Evolutionary conservation across 2,113 vertebrate species (phyloP), one percentile per base, ranked within the genome.

Genomic region (Athene cunicularia): DNA sequence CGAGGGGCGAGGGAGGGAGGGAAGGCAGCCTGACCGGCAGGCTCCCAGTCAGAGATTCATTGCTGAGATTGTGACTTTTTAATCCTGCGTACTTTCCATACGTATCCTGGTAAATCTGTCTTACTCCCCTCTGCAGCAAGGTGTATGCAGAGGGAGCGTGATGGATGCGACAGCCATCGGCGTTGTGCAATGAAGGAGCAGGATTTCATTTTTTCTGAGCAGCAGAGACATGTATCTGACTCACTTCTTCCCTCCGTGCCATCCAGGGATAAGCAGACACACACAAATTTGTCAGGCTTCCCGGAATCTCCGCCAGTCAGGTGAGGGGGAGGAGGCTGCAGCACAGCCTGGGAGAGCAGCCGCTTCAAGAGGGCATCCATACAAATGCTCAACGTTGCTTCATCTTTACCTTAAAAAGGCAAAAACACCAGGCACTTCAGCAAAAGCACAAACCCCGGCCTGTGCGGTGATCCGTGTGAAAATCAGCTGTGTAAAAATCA

Each of bases 271-370:
- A 6, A 68, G 85, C 84, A 95, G 83, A 53, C 80, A 30, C 55
- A 26, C 55, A 33, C 59, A n/a, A 4, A 80, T 88, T 41, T 50
- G 72, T 68, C 93, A 71, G 86, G 70, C 88, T 85, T 47, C 94
- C 87, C 8, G 6, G 86, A 72, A 67, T 7, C 81, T 37, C 19
- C 1, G 5, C 41, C 47, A 9, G 64, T 30, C 91, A 93, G 95
- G 95, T 96, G 95, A 97, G 96, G 64, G 93, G 96, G 90, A 94
- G 95, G 95, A 35, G 87, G 86, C 83, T 60, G 85, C 68, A 28
- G 63, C 23, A 1, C 39, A 30, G 76, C 60, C 76, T 1, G 33
- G n/a, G 52, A 22, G 30, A 49, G 37, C 50, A 27, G 52, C 41
- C 2, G 35, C 77, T 43, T 16, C 23, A 1, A 4, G 41, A 56